phyloP scores from a whole-genome alignment of 2,888 invertebrate genomes.

The Alviniconcha strummeri region DNA sequence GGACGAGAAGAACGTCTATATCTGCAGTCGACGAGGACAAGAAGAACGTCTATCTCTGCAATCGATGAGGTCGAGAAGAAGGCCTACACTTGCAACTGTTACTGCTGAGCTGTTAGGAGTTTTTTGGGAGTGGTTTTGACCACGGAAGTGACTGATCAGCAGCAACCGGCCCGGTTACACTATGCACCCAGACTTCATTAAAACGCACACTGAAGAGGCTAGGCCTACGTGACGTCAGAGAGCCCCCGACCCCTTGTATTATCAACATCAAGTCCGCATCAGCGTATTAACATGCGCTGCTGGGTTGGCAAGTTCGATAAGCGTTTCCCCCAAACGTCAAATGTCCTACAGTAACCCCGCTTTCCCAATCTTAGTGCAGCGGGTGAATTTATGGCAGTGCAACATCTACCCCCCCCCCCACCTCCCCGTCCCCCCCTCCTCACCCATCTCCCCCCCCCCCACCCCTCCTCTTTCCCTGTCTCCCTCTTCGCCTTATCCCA shows the following conservation, averaged over 20 bases:
- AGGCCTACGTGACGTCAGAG: no score
- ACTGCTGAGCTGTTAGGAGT: background rate
- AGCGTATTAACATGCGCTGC: constrained; percentile 4
- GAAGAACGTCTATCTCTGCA: no score
- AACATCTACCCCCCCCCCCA: background rate
- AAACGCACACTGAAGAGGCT: background rate
- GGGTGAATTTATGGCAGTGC: background rate
- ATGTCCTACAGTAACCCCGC: background rate
- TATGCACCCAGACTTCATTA: background rate
- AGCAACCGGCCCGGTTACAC: background rate
- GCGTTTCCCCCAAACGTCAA: background rate
- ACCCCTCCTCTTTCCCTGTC: no score
- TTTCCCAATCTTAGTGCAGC: background rate
- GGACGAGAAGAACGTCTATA: no score
- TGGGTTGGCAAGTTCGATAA: constrained; percentile 13
- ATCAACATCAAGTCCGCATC: constrained; percentile 3
- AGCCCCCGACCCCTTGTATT: no score
- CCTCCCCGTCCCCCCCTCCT: no score
- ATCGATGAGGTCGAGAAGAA: no score
- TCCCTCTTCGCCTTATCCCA: background rate
- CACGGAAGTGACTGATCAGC: background rate
- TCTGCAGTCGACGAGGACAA: no score
- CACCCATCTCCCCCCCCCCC: no score
- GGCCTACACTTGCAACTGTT: background rate
- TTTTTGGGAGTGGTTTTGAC: no score